These are phyloP conservation scores for Coregonus ussuriensis DNA, from an alignment of 2,797 vertebrate genomes.

Conservation along the genomic window DNA sequence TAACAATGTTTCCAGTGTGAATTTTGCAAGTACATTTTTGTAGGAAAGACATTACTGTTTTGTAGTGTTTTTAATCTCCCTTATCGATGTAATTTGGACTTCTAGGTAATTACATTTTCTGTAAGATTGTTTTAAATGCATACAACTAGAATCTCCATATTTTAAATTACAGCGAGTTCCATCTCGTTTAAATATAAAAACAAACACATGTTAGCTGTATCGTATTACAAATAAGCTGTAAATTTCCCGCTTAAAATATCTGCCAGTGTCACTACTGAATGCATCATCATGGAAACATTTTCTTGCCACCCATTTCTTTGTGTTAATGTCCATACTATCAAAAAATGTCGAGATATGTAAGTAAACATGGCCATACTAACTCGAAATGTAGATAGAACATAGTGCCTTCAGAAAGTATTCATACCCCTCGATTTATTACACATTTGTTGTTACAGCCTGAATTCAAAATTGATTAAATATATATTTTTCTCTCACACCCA, in stretches of 20 bases:
- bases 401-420: too few species aligned
- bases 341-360: not conserved
- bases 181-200: constrained; percentile 8
- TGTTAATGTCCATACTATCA: not conserved
- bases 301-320: too few species aligned
- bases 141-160: not conserved
- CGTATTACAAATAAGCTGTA: not conserved
- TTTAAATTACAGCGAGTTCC: not conserved
- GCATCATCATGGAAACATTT: not conserved
- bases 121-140: too few species aligned
- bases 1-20: not conserved
- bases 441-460: too few species aligned
- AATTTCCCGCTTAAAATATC: constrained; percentile 33
- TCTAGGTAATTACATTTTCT: too few species aligned
- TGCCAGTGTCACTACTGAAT: not conserved
- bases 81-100: too few species aligned
- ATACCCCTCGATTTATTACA: too few species aligned
- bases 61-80: too few species aligned
- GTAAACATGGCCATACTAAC: too few species aligned
- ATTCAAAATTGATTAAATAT: too few species aligned
- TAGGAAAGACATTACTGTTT: not conserved
- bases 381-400: too few species aligned
- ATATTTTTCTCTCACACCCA: too few species aligned
- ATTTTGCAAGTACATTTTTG: not conserved
- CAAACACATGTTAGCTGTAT: constrained; percentile 17